Evolutionary conservation across 1,140 invertebrate species (phyloP).

Genomic region (Plodia interpunctella): DNA sequence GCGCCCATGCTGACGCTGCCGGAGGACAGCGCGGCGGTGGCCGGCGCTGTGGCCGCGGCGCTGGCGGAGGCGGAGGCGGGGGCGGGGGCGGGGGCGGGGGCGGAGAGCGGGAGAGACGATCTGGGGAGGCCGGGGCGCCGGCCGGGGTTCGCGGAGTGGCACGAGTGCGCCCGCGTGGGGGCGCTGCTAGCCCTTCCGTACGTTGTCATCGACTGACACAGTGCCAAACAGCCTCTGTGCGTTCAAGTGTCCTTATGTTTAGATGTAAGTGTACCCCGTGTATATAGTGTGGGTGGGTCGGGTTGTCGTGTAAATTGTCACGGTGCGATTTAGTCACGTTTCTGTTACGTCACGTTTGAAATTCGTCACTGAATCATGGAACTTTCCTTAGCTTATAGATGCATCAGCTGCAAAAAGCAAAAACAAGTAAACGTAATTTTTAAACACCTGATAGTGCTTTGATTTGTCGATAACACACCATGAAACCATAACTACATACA

Average conservation of each 20-base stretch:
- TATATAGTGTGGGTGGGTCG: conserved; percentile 18
- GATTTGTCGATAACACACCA: no score
- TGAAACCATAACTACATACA: no score
- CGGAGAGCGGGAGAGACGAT: conserved; percentile 31
- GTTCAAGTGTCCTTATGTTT: conserved; percentile 64
- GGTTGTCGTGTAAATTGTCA: not conserved
- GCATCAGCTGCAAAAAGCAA: no score
- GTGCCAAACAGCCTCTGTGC: conserved; percentile 29
- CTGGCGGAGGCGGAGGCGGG: no score
- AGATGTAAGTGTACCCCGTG: conserved; percentile 42
- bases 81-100: conserved; percentile 20
- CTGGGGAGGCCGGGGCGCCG: conserved; percentile 46
- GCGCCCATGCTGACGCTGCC: conserved; percentile 42
- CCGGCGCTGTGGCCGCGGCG: conserved; percentile 20
- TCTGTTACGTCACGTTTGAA: no score
- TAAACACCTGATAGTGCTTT: no score
- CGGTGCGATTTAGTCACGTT: no score
- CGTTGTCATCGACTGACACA: conserved; percentile 89
- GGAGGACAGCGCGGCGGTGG: conserved; percentile 16
- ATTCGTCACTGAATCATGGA: no score
- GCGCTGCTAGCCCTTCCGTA: conserved; percentile 90
- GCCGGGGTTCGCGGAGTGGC: conserved; percentile 86
- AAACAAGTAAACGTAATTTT: no score
- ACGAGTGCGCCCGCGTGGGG: conserved; percentile 84
- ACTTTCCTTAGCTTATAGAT: no score